Base-by-base conservation (phyloP, 2,797 vertebrate species). In the Lepidocolaptes lacrymiger region DNA sequence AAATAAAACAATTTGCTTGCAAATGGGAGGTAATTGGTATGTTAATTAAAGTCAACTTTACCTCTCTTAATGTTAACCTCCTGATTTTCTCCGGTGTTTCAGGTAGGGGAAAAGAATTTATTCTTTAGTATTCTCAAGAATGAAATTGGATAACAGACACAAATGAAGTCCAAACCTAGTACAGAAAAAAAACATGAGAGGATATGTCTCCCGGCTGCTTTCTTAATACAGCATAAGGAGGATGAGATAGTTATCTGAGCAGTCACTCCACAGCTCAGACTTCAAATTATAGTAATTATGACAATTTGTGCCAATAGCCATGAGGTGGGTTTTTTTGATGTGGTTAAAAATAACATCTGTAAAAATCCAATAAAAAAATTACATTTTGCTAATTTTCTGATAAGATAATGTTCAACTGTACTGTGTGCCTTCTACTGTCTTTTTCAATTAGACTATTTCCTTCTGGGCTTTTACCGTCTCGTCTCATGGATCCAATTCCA, bases 301-400 rank as follows among this genome's bases (percentile, higher is more conserved):
- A 98, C 98, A 97, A 98, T 98, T 98, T 98, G 97, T 97, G 97
- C 97, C 97, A 98, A 96, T 98, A 98, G 97, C 97, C 97, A 98
- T 15, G 96, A 98, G 98, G 98, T 98, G 97, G 95, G 19, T 24
- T 97, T 98, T 98, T 98, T 98, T 98, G 97, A 98, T 98, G 97
- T 98, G 97, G 98, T 98, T 98, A 98, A 98, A 98, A 98, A 98
- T 98, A 98, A 98, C 97, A 98, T 98, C 97, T 98, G 95, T 98
- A 97, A 98, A 97, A 97, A 98, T 95, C 96, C 97, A 97, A 98
- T 97, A 98, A 98, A 98, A 98, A 98, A 97, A 98, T 98, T 98
- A 98, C 98, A 97, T 98, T 98, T 97, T 98, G 97, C 97, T 98
- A 98, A 98, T 98, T 98, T 98, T 98, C 98, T 98, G 98, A 98